Evolutionary conservation across 1,140 invertebrate species (phyloP).

Genomic region (Pogonus chalceus): DNA sequence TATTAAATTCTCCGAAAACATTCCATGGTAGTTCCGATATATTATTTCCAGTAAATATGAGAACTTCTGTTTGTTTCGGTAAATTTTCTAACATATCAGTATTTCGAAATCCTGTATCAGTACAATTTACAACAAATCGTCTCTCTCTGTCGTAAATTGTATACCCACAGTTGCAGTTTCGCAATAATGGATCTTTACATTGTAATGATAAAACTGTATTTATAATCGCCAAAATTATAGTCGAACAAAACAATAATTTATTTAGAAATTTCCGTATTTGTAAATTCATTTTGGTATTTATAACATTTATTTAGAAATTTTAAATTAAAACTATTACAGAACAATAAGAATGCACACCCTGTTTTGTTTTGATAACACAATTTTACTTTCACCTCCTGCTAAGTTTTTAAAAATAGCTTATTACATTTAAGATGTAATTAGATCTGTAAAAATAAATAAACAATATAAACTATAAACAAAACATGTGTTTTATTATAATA

Average conservation of each 20-base stretch:
- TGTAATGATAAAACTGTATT: not conserved
- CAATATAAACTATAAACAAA: no score
- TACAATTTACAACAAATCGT: slow-evolving; percentile 65
- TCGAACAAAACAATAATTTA: no score
- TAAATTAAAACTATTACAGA: no score
- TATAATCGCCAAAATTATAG: not conserved
- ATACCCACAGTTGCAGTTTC: slow-evolving; percentile 42
- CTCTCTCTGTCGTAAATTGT: slow-evolving; percentile 40
- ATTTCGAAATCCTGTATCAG: slow-evolving; percentile 48
- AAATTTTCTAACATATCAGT: slow-evolving; percentile 48
- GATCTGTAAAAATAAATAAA: no score
- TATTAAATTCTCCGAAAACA: slow-evolving; percentile 53
- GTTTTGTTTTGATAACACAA: no score
- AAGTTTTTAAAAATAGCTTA: not conserved
- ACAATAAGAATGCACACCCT: no score
- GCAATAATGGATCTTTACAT: slow-evolving; percentile 12
- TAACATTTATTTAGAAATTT: no score
- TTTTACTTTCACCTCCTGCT: slow-evolving; percentile 1
- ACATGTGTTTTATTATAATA: no score
- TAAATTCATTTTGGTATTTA: no score
- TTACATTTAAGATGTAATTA: no score
- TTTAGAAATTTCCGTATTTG: no score
- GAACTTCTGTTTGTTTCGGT: slow-evolving; percentile 54
- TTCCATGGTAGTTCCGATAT: slow-evolving; percentile 57
- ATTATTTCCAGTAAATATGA: slow-evolving; percentile 66